These are phyloP conservation scores for Ctenochaetus hawaiiensis DNA, from an alignment of 2,797 vertebrate genomes.

Conservation along the genomic window DNA sequence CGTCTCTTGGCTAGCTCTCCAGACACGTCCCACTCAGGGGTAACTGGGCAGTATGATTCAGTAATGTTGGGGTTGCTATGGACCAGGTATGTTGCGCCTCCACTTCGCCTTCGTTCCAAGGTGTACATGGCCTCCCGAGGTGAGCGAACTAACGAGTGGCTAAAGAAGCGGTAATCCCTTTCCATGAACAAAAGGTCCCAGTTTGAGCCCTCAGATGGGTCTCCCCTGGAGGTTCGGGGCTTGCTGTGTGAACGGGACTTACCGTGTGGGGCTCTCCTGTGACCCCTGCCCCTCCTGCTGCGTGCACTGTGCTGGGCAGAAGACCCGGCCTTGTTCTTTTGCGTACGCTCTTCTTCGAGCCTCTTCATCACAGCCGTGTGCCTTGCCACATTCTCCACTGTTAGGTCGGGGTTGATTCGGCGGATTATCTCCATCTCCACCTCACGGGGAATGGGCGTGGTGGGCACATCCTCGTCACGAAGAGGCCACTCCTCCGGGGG, in stretches of 20 bases:
- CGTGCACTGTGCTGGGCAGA: constrained; percentile 96
- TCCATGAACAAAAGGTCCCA: constrained; percentile 91
- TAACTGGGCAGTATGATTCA: constrained; percentile 96
- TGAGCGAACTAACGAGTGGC: constrained; percentile 93
- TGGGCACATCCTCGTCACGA: constrained; percentile 94
- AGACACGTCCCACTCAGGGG: constrained; percentile 99
- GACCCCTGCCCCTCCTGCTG: constrained; percentile 94
- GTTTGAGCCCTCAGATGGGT: constrained; percentile 95
- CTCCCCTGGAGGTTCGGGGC: constrained; percentile 93
- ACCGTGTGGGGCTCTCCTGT: constrained; percentile 92
- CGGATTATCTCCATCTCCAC: constrained; percentile 99
- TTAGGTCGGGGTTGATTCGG: constrained; percentile 97
- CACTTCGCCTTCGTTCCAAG: constrained; percentile 90
- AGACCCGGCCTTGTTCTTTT: constrained; percentile 93
- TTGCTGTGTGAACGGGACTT: constrained; percentile 99
- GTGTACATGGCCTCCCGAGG: constrained; percentile 97
- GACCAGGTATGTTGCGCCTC: constrained; percentile 92
- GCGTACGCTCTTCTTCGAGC: constrained; percentile 96
- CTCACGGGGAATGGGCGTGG: constrained; percentile 93
- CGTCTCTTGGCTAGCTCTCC: constrained; percentile 97
- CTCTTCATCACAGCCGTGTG: constrained; percentile 99
- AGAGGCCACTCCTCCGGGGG: constrained; percentile 99
- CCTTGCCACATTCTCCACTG: constrained; percentile 98
- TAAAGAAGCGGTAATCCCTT: constrained; percentile 95
- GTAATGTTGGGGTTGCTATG: constrained; percentile 95